Evolutionary conservation across 2,113 vertebrate genomes (phyloP), one percentile per base, ranked within the genome.

Genomic region (Dipodomys ordii): DNA sequence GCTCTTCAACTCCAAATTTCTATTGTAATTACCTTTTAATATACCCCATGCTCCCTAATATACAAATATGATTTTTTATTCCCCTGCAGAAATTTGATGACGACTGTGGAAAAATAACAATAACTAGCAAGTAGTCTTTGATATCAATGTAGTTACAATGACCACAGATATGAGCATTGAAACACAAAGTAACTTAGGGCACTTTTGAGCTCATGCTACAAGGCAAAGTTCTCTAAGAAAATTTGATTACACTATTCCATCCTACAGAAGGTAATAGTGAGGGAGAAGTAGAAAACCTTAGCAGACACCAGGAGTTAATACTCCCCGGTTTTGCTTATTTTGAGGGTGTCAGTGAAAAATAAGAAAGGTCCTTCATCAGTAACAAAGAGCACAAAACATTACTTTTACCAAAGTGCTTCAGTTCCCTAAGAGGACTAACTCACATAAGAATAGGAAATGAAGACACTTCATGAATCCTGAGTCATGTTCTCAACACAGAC

Each of bases 1-100:
- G 74, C 71, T 69, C 60, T 64, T 53, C 65, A 72, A 85, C 49
- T 90, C 46, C 73, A 57, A 88, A 90, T 92, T 93, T 92, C n/a
- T 15, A 12, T 65, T 88, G 39, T 72, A 92, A 77, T 81, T 85
- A 44, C 27, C 88, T 32, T 60, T 57, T 73, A 22, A 93, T 62
- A 71, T 68, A 87, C 0, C 22, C 20, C 35, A 53, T 62, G 19
- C 68, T 77, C 35, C 28, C 32, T 23, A 62, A 71, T 69, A 25
- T 2, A 7, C 73, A 82, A 64, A 72, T 86, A 2, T 35, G 78
- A 92, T 72, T 46, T 46, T 72, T 91, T 83, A 62, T 79, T 22
- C 3, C 23, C 11, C 49, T 87, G 30, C 5, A 73, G 23, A 93
- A 90, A 87, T 28, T 62, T 32, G 79, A 12, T 77, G 62, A 49